Evolutionary conservation across 2,113 vertebrate genomes (phyloP), one percentile per base, ranked within the genome.

Genomic region (Strigops habroptila): DNA sequence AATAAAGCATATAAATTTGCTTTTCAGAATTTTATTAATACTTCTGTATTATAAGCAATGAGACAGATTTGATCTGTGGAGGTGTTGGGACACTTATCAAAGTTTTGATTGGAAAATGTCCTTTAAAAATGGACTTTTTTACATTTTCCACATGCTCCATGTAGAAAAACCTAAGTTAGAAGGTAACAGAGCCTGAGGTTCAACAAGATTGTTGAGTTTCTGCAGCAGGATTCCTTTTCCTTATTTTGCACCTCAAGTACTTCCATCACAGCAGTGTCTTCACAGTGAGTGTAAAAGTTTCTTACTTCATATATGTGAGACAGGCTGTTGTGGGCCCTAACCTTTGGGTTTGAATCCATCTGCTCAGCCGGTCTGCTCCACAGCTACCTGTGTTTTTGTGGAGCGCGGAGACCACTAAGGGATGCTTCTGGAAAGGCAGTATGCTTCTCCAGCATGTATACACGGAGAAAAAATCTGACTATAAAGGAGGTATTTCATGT

Each of bases 381-480:
- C 30, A 35, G 10, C 53, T 11, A 6, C 1, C 0, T 6, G 16
- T 39, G 33, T 44, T 15, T 64, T 76, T 73, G 35, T 27, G 51
- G 60, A 5, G 35, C 64, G 33, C 1, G 1, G 46, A 60, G 33
- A 25, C 21, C 6, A 3, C 30, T n/a, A 16, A 43, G 27, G 39
- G n/a, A 39, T 78, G 11, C 35, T 70, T 82, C 53, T 75, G 79
- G 71, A 80, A 74, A 60, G 59, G 46, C 82, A 60, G 13, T 12
- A 2, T n/a, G 41, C 13, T 69, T 75, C 68, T 62, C 23, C 0
- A 3, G 44, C 70, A 67, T 22, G 21, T 57, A 24, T 17, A 70
- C 7, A 21, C 7, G 6, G 53, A 68, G 53, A 0, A 0, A 27
- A 97, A 74, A 3, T 46, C 49, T 51, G 62, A 39, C 33, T n/a